phyloP scores from a whole-genome alignment of 2,888 invertebrate species.

The Polyommatus icarus region DNA sequence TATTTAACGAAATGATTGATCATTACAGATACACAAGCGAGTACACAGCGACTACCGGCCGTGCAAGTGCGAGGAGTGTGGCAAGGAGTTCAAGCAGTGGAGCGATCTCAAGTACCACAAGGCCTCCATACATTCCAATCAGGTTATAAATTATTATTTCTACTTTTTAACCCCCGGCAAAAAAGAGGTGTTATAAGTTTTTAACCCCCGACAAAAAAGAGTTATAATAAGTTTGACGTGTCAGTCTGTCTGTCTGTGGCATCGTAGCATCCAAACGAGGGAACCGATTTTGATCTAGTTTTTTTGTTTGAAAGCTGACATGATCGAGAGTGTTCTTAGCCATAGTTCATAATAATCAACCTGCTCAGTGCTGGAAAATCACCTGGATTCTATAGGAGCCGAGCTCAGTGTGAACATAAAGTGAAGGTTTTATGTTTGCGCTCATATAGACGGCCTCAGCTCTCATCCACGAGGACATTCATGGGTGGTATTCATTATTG shows the following conservation, averaged over 20 bases:
- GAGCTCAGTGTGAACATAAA: background rate
- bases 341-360: too few relatives aligned
- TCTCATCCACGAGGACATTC: too few relatives aligned
- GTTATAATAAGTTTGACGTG: too few relatives aligned
- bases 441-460: background rate
- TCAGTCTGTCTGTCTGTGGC: too few relatives aligned
- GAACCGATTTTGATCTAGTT: too few relatives aligned
- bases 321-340: too few relatives aligned
- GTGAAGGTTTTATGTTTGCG: background rate
- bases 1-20: background rate
- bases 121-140: slow-evolving; percentile 89
- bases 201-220: too few relatives aligned
- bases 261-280: too few relatives aligned
- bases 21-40: slow-evolving; percentile 84
- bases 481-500: too few relatives aligned
- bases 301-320: too few relatives aligned
- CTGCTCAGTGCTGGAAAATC: background rate
- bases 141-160: slow-evolving; percentile 43
- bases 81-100: slow-evolving; percentile 91
- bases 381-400: background rate
- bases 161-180: background rate
- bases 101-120: slow-evolving; percentile 93
- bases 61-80: slow-evolving; percentile 90
- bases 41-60: slow-evolving; percentile 93
- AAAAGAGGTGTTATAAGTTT: too few relatives aligned